These are phyloP conservation scores for Neodon shergylaensis DNA, from an alignment of 2,113 vertebrate genomes.

Conservation along the genomic window DNA sequence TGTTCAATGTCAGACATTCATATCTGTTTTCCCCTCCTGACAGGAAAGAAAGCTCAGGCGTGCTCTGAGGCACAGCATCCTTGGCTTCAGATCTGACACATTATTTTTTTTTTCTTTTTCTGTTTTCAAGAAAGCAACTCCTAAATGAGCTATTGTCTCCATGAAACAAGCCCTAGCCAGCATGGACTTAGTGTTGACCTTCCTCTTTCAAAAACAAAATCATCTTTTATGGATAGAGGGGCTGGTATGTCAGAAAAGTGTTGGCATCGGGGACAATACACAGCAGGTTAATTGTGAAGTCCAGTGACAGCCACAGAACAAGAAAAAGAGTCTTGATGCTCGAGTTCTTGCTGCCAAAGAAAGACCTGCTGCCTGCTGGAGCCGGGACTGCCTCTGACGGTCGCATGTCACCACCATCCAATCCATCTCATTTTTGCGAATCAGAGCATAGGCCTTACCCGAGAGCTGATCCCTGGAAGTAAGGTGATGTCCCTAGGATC, in stretches of 20 bases:
- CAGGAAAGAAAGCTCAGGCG: not conserved
- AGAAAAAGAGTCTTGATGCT: not conserved
- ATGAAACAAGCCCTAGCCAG: conserved; percentile 48
- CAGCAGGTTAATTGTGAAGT: not conserved
- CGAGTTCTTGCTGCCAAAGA: not conserved
- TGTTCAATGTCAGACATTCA: not conserved
- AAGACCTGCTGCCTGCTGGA: not conserved
- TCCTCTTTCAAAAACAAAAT: conserved; percentile 12
- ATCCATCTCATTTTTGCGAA: not conserved
- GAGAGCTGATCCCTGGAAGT: not conserved
- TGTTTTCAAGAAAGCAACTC: not conserved
- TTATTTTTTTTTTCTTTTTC: not conserved
- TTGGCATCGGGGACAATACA: not conserved
- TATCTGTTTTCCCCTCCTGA: not conserved
- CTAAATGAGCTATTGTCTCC: conserved; percentile 23
- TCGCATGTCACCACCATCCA: not conserved
- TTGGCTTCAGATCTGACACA: not conserved
- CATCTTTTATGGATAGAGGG: not conserved
- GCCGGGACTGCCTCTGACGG: conserved; percentile 4
- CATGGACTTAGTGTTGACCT: not conserved
- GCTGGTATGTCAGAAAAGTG: not conserved
- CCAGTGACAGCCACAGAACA: not conserved
- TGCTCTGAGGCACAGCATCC: not conserved
- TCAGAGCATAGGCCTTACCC: not conserved
- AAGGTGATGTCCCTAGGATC: not conserved